Conservation (phyloP, 2,888 invertebrate species). For the Leptothorax acervorum region DNA sequence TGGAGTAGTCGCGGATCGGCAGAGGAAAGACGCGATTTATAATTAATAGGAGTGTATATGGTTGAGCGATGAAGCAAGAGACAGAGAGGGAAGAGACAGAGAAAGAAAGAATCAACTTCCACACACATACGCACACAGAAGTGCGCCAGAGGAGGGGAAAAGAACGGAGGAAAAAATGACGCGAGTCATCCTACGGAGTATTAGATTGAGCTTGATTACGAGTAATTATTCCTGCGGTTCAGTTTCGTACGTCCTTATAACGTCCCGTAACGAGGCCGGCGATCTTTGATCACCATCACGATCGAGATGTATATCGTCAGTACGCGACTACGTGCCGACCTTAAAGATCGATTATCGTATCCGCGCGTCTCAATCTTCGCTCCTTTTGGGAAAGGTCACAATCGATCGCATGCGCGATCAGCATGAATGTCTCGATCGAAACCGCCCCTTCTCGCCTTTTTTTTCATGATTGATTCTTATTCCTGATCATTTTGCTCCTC, state of each 20-base stretch:
- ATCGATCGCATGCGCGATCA: conserved; percentile 10
- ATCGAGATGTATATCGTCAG: conserved; percentile 74
- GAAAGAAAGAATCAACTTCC: not conserved
- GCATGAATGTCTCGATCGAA: not conserved
- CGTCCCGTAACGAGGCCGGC: conserved; percentile 75
- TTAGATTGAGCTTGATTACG: conserved; percentile 84
- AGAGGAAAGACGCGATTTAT: conserved; percentile 73
- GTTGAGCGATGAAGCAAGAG: conserved; percentile 43
- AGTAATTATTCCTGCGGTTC: conserved; percentile 83
- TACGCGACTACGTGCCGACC: conserved; percentile 57
- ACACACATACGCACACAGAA: conserved; percentile 1
- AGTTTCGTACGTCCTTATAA: conserved; percentile 77
- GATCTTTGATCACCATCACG: conserved; percentile 77
- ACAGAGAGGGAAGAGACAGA: conserved; percentile 9
- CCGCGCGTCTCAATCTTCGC: conserved; percentile 32
- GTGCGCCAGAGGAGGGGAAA: conserved; percentile 16
- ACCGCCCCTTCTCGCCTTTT: not conserved
- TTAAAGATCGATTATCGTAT: conserved; percentile 66
- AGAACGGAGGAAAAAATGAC: conserved; percentile 64
- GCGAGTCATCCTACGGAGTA: conserved; percentile 78
- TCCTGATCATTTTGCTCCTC: not conserved
- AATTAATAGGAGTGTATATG: conserved; percentile 75
- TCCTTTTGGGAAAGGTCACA: conserved; percentile 60
- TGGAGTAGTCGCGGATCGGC: conserved; percentile 61
- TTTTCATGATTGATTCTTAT: not conserved